A percentile compares a stretch with the other conserved stretches of the same genome.
Evolutionary conservation across 2,888 invertebrate genomes (phyloP).

Genomic region (Acanthosepion lycidas): DNA sequence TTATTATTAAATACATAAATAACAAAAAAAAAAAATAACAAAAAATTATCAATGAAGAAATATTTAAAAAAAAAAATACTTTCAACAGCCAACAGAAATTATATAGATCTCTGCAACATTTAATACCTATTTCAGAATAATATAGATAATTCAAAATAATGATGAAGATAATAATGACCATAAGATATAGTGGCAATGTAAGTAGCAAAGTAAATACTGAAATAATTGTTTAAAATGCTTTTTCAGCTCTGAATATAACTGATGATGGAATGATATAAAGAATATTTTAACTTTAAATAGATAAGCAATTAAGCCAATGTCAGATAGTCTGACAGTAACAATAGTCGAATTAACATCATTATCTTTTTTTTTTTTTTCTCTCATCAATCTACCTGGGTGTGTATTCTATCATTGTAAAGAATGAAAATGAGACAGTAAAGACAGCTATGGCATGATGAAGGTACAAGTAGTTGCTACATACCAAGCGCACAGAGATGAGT

Average conservation of each 20-base stretch:
- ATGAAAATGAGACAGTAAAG: not conserved
- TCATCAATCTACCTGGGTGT: too few relatives aligned
- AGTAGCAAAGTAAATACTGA: not conserved
- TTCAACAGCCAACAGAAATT: not conserved
- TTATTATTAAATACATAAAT: not conserved
- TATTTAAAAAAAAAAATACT: not conserved
- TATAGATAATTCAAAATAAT: not conserved
- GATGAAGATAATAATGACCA: not conserved
- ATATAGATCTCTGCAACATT: not conserved
- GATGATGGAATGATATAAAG: not conserved
- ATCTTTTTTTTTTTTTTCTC: too few relatives aligned
- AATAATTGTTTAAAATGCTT: not conserved
- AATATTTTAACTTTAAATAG: not conserved
- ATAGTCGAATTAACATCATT: too few relatives aligned
- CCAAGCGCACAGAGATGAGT: not conserved
- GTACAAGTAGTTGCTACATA: not conserved
- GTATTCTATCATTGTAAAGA: not conserved
- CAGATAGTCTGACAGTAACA: too few relatives aligned
- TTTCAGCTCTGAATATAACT: not conserved
- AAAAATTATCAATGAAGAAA: not conserved
- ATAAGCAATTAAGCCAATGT: not conserved
- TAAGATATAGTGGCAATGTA: not conserved
- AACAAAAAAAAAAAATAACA: not conserved
- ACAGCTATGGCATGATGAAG: not conserved
- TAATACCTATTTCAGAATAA: not conserved